These are phyloP conservation scores for Sisor rabdophorus DNA, from an alignment of 2,113 vertebrate genomes.

Conservation along the genomic window DNA sequence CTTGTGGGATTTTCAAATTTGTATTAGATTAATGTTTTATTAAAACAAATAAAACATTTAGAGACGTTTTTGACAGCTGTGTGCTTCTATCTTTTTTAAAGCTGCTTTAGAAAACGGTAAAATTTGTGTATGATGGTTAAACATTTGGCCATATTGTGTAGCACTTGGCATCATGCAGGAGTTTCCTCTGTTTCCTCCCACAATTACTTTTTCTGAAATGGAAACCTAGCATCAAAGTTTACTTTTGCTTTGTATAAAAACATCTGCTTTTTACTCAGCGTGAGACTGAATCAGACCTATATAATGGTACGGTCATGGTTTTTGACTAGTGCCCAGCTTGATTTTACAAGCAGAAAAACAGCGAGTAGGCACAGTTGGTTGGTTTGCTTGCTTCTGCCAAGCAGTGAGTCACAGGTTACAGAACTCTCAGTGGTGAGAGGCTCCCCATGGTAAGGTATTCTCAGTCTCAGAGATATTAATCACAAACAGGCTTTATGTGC, in stretches of 20 bases:
- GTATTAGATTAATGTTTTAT: too few relatives aligned
- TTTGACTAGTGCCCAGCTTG: slow-evolving; percentile 9
- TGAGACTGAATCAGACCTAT: background rate
- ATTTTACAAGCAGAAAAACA: slow-evolving; percentile 36
- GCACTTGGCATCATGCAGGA: background rate
- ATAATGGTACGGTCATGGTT: slow-evolving; percentile 5
- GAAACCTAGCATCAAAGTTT: background rate
- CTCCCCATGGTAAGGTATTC: slow-evolving; percentile 34
- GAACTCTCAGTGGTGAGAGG: slow-evolving; percentile 8
- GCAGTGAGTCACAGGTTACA: slow-evolving; percentile 54
- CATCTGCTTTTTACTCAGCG: background rate
- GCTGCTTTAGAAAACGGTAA: background rate
- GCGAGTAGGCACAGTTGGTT: slow-evolving; percentile 23
- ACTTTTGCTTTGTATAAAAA: background rate
- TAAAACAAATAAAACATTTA: too few relatives aligned
- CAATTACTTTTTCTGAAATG: background rate
- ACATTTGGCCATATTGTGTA: background rate
- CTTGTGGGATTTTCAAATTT: too few relatives aligned
- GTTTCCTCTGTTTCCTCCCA: background rate
- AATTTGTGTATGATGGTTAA: background rate
- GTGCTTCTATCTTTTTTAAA: background rate
- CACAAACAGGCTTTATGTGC: background rate
- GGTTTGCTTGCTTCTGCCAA: slow-evolving; percentile 26
- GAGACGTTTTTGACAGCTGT: background rate
- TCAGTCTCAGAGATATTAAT: slow-evolving; percentile 6